Evolutionary conservation across 2,888 invertebrate genomes (phyloP).

Genomic region (Anaspis maculata): DNA sequence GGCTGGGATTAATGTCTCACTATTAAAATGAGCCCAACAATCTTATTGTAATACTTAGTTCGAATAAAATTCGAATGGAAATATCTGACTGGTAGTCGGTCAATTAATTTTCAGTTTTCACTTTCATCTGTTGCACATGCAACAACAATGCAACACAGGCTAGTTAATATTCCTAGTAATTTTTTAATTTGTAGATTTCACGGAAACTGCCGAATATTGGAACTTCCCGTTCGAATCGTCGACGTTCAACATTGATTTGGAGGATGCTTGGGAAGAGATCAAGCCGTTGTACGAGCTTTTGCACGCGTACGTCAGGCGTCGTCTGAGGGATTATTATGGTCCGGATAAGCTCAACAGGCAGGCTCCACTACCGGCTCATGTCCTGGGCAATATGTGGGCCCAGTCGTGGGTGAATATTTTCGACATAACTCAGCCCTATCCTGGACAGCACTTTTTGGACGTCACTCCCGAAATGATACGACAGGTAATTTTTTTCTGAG

Average conservation of each 20-base stretch:
- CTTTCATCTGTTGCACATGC: not conserved
- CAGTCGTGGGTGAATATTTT: conserved; percentile 80
- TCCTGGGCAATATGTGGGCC: conserved; percentile 81
- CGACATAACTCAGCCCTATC: conserved; percentile 76
- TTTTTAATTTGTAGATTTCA: conserved; percentile 71
- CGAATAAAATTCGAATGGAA: too few relatives aligned
- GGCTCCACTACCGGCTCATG: conserved; percentile 77
- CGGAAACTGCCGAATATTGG: conserved; percentile 84
- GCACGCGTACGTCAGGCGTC: conserved; percentile 82
- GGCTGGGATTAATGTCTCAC: too few relatives aligned
- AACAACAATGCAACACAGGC: too few relatives aligned
- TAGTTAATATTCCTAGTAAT: too few relatives aligned
- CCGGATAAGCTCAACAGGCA: conserved; percentile 71
- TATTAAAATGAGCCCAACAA: too few relatives aligned
- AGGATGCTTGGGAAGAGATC: conserved; percentile 75
- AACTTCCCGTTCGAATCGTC: conserved; percentile 76
- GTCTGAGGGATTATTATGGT: conserved; percentile 75
- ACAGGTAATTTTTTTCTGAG: too few relatives aligned
- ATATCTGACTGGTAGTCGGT: too few relatives aligned
- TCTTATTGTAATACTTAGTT: too few relatives aligned
- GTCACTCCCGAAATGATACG: conserved; percentile 74
- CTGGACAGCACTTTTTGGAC: conserved; percentile 70
- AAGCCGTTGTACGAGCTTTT: conserved; percentile 79
- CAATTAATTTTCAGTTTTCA: conserved; percentile 4
- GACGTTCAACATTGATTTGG: conserved; percentile 68